These are phyloP conservation scores for Spicauda simplicius DNA, from an alignment of 2,888 invertebrate genomes.

Conservation along the genomic window DNA sequence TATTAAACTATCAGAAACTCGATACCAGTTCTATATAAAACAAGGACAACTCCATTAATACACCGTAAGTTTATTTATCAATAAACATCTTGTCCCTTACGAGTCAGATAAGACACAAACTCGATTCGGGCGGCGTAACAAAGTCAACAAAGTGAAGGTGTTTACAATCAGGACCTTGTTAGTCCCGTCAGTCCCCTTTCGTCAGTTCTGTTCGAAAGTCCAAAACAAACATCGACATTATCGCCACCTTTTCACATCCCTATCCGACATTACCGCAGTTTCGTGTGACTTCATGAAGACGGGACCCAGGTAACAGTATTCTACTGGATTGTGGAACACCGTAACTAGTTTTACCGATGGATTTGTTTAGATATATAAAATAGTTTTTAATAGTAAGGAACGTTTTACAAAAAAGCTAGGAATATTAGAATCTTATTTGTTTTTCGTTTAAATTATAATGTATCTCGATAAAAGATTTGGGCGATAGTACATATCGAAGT, in stretches of 20 bases:
- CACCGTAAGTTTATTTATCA: slow-evolving; percentile 21
- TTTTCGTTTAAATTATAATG: too few relatives aligned
- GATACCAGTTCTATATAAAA: slow-evolving; percentile 1
- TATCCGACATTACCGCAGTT: slow-evolving; percentile 43
- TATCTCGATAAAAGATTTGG: too few relatives aligned
- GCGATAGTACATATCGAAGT: too few relatives aligned
- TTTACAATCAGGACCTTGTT: slow-evolving; percentile 31
- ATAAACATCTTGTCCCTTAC: slow-evolving; percentile 23
- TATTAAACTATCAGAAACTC: neutral
- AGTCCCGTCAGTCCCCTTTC: neutral
- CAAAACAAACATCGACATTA: slow-evolving; percentile 31
- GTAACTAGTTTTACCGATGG: neutral
- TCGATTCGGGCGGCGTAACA: slow-evolving; percentile 22
- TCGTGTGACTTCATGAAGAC: slow-evolving; percentile 52
- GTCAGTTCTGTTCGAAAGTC: slow-evolving; percentile 27
- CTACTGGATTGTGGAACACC: slow-evolving; percentile 33
- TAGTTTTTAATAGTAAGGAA: neutral
- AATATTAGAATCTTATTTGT: too few relatives aligned
- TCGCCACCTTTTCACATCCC: slow-evolving; percentile 36
- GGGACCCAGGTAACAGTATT: slow-evolving; percentile 46
- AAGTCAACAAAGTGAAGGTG: slow-evolving; percentile 30
- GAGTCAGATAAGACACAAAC: slow-evolving; percentile 28
- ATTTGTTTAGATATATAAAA: neutral
- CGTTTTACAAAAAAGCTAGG: too few relatives aligned
- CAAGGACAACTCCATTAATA: slow-evolving; percentile 14